These are phyloP conservation scores for Ostrea edulis DNA, from an alignment of 1,140 invertebrate species.

Conservation along the genomic window DNA sequence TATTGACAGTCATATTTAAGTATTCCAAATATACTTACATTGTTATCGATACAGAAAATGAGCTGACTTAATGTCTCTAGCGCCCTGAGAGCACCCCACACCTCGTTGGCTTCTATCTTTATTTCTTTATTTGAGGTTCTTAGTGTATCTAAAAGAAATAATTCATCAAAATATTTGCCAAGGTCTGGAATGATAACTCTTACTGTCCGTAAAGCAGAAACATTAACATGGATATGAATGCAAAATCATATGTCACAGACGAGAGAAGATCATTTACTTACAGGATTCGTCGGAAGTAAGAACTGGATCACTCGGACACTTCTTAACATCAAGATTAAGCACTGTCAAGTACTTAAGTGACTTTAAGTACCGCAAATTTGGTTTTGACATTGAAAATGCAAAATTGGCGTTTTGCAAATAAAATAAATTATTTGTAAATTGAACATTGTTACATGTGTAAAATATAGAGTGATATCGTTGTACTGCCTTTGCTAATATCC, in stretches of 20 bases:
- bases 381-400: conserved; percentile 16
- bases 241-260: too few species aligned
- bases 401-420: conserved; percentile 46
- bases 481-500: conserved; percentile 81
- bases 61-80: conserved; percentile 68
- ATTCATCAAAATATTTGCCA: background rate
- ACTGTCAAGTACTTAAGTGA: background rate
- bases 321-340: conserved; percentile 48
- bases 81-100: conserved; percentile 67
- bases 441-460: conserved; percentile 60
- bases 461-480: conserved; percentile 80
- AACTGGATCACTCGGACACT: conserved; percentile 54
- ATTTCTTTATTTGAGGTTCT: conserved; percentile 48
- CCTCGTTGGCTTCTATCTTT: conserved; percentile 66
- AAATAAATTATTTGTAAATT: conserved; percentile 63
- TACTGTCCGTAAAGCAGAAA: too few species aligned
- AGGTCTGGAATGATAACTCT: background rate
- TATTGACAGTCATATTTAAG: too few species aligned
- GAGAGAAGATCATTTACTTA: conserved; percentile 54
- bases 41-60: conserved; percentile 37
- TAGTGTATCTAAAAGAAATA: background rate
- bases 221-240: too few species aligned
- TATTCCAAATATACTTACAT: conserved; percentile 46
- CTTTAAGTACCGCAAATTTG: conserved; percentile 24
- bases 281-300: conserved; percentile 64